Conservation (phyloP, 2,888 invertebrate species). For the Neuroscelio doddi region DNA sequence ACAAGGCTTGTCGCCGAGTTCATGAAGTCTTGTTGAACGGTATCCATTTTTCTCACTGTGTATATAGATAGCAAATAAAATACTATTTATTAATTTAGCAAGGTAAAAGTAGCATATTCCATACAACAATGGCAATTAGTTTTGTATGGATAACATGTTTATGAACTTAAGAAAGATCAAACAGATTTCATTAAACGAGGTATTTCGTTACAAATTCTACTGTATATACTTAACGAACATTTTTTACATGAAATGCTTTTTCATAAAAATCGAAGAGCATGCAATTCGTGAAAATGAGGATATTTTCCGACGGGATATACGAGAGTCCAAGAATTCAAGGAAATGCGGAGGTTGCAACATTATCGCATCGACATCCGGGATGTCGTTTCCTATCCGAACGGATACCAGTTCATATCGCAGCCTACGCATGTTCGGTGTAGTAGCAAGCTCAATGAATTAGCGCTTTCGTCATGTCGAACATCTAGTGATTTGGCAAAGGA, state of each 20-base stretch:
- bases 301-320: conserved; percentile 30
- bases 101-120: too few species aligned
- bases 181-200: too few species aligned
- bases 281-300: conserved; percentile 26
- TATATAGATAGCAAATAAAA: too few species aligned
- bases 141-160: too few species aligned
- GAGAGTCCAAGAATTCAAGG: conserved; percentile 55
- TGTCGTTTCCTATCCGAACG: conserved; percentile 65
- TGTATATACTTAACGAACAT: not conserved
- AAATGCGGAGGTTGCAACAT: conserved; percentile 68
- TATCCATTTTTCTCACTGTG: too few species aligned
- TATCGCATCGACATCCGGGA: conserved; percentile 68
- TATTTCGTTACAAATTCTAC: too few species aligned
- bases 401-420: conserved; percentile 62
- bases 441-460: conserved; percentile 56
- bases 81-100: too few species aligned
- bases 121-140: too few species aligned
- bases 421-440: conserved; percentile 59
- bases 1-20: too few species aligned
- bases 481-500: conserved; percentile 2
- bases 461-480: conserved; percentile 42
- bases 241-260: not conserved
- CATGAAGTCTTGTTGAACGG: too few species aligned
- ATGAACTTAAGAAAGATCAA: too few species aligned
- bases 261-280: conserved; percentile 22